Evolutionary conservation across 2,888 invertebrate genomes (phyloP).

Genomic region (Drosophila hamatofila): DNA sequence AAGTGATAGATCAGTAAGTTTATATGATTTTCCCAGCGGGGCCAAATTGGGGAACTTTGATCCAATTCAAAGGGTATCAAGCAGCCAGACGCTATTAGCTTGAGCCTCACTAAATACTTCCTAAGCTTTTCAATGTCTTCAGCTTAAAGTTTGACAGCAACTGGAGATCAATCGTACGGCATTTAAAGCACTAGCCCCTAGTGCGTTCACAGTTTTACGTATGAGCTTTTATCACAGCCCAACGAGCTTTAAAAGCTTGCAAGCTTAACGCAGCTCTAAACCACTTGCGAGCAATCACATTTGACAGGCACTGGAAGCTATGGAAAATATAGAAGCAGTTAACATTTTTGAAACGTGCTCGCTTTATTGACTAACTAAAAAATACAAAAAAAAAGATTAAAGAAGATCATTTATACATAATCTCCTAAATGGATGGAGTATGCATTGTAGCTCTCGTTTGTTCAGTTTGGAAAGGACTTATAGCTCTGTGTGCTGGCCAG

Average conservation of each 20-base stretch:
- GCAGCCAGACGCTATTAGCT: no score
- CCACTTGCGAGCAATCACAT: background rate
- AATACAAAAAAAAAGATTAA: constrained; percentile 25
- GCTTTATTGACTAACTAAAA: constrained; percentile 26
- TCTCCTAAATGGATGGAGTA: constrained; percentile 14
- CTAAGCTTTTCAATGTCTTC: background rate
- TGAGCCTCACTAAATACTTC: no score
- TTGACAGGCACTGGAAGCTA: background rate
- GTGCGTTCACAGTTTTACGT: background rate
- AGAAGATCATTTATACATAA: constrained; percentile 40
- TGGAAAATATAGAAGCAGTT: background rate
- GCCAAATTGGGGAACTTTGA: no score
- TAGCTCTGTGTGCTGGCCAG: constrained; percentile 57
- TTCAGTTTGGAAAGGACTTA: constrained; percentile 15
- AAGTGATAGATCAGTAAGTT: background rate
- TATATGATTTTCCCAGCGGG: background rate
- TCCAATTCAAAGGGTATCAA: background rate
- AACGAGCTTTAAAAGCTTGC: background rate
- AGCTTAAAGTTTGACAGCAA: background rate
- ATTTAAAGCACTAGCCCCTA: background rate
- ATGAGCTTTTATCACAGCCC: background rate
- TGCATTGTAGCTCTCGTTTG: constrained; percentile 3
- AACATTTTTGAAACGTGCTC: background rate
- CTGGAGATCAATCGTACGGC: background rate
- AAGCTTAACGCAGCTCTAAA: constrained; percentile 13